Percentiles rank a stretch among this genome's conserved stretches.
Conservation (phyloP, 2,888 invertebrate genomes). For the Ptilodon capucinus region DNA sequence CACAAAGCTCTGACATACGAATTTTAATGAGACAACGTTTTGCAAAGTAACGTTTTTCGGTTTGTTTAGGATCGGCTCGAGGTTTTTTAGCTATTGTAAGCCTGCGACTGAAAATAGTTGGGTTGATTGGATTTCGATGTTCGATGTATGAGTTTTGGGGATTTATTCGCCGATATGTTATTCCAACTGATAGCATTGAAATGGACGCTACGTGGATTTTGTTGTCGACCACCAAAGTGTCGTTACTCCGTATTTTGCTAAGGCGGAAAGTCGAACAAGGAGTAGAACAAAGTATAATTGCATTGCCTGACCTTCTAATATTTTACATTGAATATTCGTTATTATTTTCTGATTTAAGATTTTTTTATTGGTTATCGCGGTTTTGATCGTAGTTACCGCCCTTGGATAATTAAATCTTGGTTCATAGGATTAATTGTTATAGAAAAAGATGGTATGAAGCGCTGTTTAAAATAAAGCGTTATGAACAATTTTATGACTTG, state of each 20-base stretch:
- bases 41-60: slow-evolving; percentile 44
- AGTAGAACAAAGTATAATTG: no score
- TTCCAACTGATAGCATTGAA: slow-evolving; percentile 8
- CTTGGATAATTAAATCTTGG: no score
- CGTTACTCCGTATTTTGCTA: not conserved
- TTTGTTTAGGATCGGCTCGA: slow-evolving; percentile 48
- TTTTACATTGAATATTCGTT: not conserved
- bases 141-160: slow-evolving; percentile 21
- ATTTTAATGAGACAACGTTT: slow-evolving; percentile 52
- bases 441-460: no score
- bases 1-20: slow-evolving; percentile 29
- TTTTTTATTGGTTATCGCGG: no score
- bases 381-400: no score
- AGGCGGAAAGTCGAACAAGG: no score
- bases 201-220: slow-evolving; percentile 5
- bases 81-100: slow-evolving; percentile 40
- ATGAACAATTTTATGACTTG: no score
- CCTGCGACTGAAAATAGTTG: slow-evolving; percentile 34
- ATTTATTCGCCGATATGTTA: slow-evolving; percentile 14
- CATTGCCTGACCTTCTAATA: no score
- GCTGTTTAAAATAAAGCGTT: no score
- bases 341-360: not conserved
- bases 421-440: no score
- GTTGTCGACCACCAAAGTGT: not conserved
- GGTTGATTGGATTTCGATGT: slow-evolving; percentile 35